Evolutionary conservation across 2,888 invertebrate species (phyloP).

Genomic region (Chelonus formosanus): DNA sequence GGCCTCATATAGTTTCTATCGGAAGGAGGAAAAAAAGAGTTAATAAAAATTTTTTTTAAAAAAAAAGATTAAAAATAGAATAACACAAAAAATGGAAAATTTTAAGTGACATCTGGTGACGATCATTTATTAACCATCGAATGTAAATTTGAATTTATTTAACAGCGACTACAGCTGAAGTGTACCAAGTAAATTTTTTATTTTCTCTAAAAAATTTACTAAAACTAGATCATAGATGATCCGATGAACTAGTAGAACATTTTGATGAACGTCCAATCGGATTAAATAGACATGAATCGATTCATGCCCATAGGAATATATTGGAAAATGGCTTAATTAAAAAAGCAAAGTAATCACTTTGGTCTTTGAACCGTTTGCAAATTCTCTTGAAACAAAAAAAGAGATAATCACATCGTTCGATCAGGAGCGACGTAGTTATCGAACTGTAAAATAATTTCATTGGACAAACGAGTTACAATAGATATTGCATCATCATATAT

Average conservation of each 20-base stretch:
- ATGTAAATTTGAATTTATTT: too few relatives aligned
- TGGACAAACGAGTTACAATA: constrained; percentile 18
- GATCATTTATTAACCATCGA: too few relatives aligned
- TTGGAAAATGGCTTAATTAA: constrained; percentile 16
- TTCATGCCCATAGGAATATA: constrained; percentile 4
- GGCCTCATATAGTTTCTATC: background rate
- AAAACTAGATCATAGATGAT: constrained; percentile 7
- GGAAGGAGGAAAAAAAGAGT: constrained; percentile 20
- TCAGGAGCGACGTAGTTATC: constrained; percentile 21
- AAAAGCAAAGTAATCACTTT: constrained; percentile 17
- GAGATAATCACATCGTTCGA: constrained; percentile 27
- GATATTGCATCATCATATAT: background rate
- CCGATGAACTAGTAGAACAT: constrained; percentile 13
- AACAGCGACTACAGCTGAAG: too few relatives aligned
- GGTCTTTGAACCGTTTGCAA: constrained; percentile 11
- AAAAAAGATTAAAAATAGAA: too few relatives aligned
- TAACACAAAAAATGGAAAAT: too few relatives aligned
- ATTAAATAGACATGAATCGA: constrained; percentile 14
- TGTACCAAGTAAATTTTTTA: too few relatives aligned
- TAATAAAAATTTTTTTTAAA: background rate
- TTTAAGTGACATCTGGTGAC: too few relatives aligned
- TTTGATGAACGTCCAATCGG: constrained; percentile 19
- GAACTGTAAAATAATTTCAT: constrained; percentile 26
- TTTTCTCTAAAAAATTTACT: background rate
- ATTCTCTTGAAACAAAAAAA: constrained; percentile 15